Base-by-base conservation (phyloP, 2,113 vertebrate genomes). In the Elephas maximus region DNA sequence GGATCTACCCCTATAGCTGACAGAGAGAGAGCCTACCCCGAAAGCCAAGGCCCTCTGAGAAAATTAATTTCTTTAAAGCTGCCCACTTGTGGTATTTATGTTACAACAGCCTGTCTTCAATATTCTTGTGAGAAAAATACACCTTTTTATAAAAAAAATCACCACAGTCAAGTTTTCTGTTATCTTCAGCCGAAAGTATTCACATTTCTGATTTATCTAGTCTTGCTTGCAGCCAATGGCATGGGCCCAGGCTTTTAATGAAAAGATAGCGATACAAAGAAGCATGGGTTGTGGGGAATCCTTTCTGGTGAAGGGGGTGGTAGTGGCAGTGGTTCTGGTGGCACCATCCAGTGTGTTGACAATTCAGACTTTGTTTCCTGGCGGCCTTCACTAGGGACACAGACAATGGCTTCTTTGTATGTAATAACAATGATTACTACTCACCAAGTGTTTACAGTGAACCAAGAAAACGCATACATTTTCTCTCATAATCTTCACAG, bases 281-380 rank as follows among this genome's bases (percentile, higher is more conserved):
- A 89, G 62, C 41, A 89, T 63, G 78, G 23, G 62, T 23, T 69
- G 3, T 33, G 24, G 65, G 53, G 23, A 77, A 76, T 71, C 33
- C 8, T 89, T 69, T 80, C 83, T 80, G 20, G 44, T 71, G 44
- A 86, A 11, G 17, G 26, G 23, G 60, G 51, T 8, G 62, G 63
- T 33, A 80, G 57, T 60, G 57, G 44, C 53, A 80, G 41, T 63
- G 60, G 30, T 60, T 95, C 93, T 94, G 51, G 53, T 71, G 67
- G 67, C 48, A 95, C 41, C 33, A 76, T 78, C 21, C 28, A 30
- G 17, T 30, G 6, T 82, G 37, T 21, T 78, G 88, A 84, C 26
- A 83, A 3, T 90, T 92, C 48, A 85, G 89, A 89, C 62, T 67
- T 83, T 97, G 89, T 53, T 95, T 95, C 62, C 73, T 91, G 77